Base-by-base conservation (phyloP, 2,797 vertebrate species). In the Hoplostethus mediterraneus region DNA sequence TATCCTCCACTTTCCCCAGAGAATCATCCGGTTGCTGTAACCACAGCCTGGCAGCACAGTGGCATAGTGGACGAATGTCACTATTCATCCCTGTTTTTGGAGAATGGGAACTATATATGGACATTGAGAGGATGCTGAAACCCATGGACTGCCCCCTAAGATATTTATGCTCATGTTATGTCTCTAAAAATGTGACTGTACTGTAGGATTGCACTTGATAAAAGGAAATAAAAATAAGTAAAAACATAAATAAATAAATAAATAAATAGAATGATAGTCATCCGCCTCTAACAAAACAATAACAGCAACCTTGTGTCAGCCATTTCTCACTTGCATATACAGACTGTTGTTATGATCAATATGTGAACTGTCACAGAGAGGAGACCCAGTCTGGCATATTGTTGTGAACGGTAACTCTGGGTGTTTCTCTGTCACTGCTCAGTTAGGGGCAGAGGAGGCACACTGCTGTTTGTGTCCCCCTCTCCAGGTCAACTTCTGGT, bases 401-500 rank as follows among this genome's bases (percentile, higher is more conserved):
- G 58, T 74, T 78, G 63, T 78, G 62, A 80, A 74, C 62, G 66
- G 59, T 55, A 78, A 77, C 69, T 48, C 56, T 69, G 17, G 56
- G 66, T 82, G 75, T 70, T 31, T 69, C 45, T 77, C 52, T 54
- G 72, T 68, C 65, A 75, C 21, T 69, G 70, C 75, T 80, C 63
- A 62, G 63, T 51, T 77, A 67, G 62, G 60, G 53, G 53, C 0
- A 4, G 67, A 72, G 45, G 36, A 79, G 64, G 16, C 47, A 4
- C 60, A 53, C 72, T 81, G 75, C 68, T 84, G 72, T 88, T 86
- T 83, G 71, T 75, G 81, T 76, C 81, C 76, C 61, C 67, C 21
- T 21, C 62, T 51, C 60, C 81, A 83, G 87, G 88, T 88, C 90
- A 91, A 77, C 64, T 75, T 85, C 72, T 85, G 75, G 79, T 88